phyloP scores from a whole-genome alignment of 2,113 vertebrate species.

The Monopterus albus region DNA sequence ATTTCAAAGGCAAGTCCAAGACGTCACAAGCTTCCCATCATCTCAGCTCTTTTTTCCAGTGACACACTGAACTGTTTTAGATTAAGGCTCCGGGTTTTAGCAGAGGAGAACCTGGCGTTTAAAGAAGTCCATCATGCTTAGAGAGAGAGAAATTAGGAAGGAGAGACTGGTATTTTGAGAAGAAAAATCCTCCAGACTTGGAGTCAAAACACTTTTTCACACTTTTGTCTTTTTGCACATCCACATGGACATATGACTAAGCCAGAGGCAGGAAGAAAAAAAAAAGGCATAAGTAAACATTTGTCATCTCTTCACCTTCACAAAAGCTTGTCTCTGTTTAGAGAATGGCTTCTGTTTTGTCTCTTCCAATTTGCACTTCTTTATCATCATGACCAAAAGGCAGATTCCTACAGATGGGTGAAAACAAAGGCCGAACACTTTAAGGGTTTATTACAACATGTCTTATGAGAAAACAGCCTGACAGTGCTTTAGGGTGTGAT shows the following conservation, averaged over 20 bases:
- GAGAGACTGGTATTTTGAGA: conserved; percentile 29
- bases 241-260: not conserved
- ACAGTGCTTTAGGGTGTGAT: conserved; percentile 21
- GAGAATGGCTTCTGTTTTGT: conserved; percentile 11
- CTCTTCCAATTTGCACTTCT: conserved; percentile 36
- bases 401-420: not conserved
- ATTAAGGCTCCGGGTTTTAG: conserved; percentile 56
- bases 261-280: not conserved
- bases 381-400: conserved; percentile 26
- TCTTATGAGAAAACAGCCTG: conserved; percentile 16
- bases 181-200: too few species aligned
- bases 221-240: not conserved
- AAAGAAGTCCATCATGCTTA: conserved; percentile 60
- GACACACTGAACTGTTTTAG: conserved; percentile 51
- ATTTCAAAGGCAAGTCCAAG: conserved; percentile 45
- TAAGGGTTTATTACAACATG: not conserved
- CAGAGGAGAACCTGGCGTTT: conserved; percentile 45
- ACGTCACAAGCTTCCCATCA: conserved; percentile 40
- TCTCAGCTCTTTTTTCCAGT: conserved; percentile 11
- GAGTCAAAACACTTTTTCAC: conserved; percentile 2
- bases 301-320: conserved; percentile 17
- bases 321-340: not conserved
- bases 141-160: conserved; percentile 11
- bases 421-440: conserved; percentile 19
- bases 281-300: conserved; percentile 7